A percentile compares a stretch with the other conserved stretches of the same genome.
These are phyloP conservation scores for Umimayanthus chanpuru DNA, from an alignment of 92 coral and sea anemone genomes.

Conservation along the genomic window DNA sequence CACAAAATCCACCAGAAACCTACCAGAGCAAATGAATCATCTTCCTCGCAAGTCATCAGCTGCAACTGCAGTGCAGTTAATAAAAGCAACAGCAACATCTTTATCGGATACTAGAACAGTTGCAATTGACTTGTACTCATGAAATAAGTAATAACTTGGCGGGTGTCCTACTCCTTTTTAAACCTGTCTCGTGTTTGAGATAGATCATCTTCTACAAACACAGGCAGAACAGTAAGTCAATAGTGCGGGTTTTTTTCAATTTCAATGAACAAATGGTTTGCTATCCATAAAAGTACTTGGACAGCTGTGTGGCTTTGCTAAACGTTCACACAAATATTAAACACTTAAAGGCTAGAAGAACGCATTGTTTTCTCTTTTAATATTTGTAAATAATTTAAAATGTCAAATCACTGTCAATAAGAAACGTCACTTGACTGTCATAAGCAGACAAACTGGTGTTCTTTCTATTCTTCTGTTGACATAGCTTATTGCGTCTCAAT, in stretches of 20 bases:
- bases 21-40: conserved; percentile 32
- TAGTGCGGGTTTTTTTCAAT: background rate
- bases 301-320: conserved; percentile 8
- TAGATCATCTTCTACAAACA: background rate
- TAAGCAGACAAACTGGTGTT: background rate
- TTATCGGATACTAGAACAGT: background rate
- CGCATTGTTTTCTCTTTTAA: background rate
- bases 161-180: background rate
- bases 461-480: background rate
- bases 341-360: background rate
- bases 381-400: background rate
- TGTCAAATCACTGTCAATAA: background rate
- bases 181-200: background rate
- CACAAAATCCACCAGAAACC: background rate
- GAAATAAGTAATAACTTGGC: background rate
- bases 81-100: background rate
- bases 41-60: background rate
- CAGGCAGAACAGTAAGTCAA: background rate
- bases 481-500: background rate
- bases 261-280: background rate
- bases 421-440: background rate
- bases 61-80: background rate
- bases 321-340: conserved; percentile 4
- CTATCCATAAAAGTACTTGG: background rate
- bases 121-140: background rate